Percentiles rank a stretch among this genome's conserved stretches.
Conservation (phyloP, 2,888 invertebrate species). For the Thalpophila matura region DNA sequence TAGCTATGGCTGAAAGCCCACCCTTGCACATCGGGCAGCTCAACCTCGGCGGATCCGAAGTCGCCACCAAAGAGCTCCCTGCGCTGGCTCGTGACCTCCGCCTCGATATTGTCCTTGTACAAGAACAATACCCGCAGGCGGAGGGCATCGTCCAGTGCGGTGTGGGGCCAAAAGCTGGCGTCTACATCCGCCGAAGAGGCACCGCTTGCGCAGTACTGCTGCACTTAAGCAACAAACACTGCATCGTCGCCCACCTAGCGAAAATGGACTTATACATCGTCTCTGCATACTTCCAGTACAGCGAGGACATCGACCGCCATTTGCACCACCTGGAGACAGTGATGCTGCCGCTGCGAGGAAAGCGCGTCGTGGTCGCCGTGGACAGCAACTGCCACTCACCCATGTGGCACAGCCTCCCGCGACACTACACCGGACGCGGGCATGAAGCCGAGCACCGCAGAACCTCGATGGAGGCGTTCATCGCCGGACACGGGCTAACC, state of each 20-base stretch:
- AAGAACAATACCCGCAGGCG: constrained; percentile 55
- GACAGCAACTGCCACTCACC: constrained; percentile 66
- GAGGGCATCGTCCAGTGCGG: rapidly evolving
- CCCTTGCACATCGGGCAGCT: constrained; percentile 44
- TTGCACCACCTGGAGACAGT: constrained; percentile 45
- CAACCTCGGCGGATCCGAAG: constrained; percentile 45
- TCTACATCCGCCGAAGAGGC: rapidly evolving
- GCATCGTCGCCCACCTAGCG: neutral
- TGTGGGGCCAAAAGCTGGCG: neutral
- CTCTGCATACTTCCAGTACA: constrained; percentile 20
- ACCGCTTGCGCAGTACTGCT: neutral
- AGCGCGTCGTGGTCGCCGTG: constrained; percentile 23
- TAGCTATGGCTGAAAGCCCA: neutral
- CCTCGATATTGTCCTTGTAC: constrained; percentile 56
- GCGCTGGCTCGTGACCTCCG: constrained; percentile 26
- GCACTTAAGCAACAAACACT: neutral
- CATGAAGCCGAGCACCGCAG: neutral
- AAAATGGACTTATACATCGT: neutral
- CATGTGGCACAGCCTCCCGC: constrained; percentile 50
- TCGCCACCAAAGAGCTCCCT: constrained; percentile 54
- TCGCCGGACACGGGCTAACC: neutral
- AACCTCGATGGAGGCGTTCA: neutral
- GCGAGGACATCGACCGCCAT: neutral
- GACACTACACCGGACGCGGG: constrained; percentile 55
- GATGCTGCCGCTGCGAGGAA: constrained; percentile 22